These are phyloP conservation scores for Agonopterix alstromeriana DNA, from an alignment of 2,888 invertebrate species.

Conservation along the genomic window DNA sequence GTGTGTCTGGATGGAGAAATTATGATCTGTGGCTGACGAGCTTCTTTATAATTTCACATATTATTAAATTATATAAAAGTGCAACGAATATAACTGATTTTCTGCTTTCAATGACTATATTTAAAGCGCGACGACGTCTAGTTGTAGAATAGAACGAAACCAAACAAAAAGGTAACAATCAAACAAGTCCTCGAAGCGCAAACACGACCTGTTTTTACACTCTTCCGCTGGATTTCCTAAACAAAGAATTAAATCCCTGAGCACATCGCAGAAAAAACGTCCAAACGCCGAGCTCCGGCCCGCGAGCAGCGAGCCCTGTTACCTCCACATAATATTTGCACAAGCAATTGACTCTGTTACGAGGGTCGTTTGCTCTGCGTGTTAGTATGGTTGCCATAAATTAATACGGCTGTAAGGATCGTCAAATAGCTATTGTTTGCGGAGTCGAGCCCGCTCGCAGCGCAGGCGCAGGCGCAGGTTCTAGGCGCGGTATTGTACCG, in stretches of 20 bases:
- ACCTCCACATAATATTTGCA: slow-evolving; percentile 26
- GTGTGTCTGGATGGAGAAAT: too few species aligned
- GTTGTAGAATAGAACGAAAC: too few species aligned
- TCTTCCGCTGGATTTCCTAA: slow-evolving; percentile 15
- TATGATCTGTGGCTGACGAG: too few species aligned
- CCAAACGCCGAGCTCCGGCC: slow-evolving; percentile 1
- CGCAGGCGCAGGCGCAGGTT: slow-evolving; percentile 17
- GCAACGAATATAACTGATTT: too few species aligned
- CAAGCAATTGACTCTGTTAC: slow-evolving; percentile 32
- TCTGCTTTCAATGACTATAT: too few species aligned
- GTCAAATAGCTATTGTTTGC: slow-evolving; percentile 24
- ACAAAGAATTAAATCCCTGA: neutral
- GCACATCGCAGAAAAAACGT: slow-evolving; percentile 1
- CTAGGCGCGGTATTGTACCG: too few species aligned
- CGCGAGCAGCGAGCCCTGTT: neutral
- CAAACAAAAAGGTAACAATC: slow-evolving; percentile 16
- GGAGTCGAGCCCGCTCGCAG: slow-evolving; percentile 1
- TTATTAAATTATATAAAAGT: too few species aligned
- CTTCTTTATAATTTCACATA: too few species aligned
- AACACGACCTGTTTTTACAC: slow-evolving; percentile 5
- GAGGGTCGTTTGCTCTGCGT: slow-evolving; percentile 34
- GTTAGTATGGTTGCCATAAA: slow-evolving; percentile 48
- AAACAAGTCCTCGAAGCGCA: neutral
- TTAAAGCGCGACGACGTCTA: too few species aligned
- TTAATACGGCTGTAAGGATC: slow-evolving; percentile 32